Evolutionary conservation across 2,888 invertebrate species (phyloP).

Genomic region (Drosophila prolongata): DNA sequence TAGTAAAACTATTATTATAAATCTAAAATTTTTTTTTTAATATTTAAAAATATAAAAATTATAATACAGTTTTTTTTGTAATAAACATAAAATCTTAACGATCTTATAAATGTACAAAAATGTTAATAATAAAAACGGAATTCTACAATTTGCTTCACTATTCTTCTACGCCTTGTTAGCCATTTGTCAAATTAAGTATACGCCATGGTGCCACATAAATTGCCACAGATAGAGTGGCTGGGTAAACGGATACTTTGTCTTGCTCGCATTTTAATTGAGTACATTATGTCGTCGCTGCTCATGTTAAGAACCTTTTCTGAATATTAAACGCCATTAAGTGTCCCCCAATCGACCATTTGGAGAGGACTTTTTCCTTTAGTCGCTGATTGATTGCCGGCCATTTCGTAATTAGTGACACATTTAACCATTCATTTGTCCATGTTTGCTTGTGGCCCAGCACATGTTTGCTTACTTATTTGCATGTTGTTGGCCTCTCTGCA

Average conservation of each 20-base stretch:
- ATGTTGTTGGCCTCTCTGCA: conserved; percentile 17
- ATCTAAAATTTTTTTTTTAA: too few relatives aligned
- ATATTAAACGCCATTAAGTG: conserved; percentile 38
- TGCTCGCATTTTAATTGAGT: conserved; percentile 40
- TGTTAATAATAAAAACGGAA: too few relatives aligned
- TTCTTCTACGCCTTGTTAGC: conserved; percentile 12
- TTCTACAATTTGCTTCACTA: too few relatives aligned
- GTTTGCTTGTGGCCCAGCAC: conserved; percentile 22
- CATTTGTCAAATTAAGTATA: conserved; percentile 42
- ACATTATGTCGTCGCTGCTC: conserved; percentile 29
- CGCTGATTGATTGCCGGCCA: conserved; percentile 39
- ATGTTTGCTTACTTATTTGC: conserved; percentile 39
- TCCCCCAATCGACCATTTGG: conserved; percentile 36
- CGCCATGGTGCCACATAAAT: conserved; percentile 31
- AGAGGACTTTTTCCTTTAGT: conserved; percentile 12
- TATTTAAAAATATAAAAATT: too few relatives aligned
- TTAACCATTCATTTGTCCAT: conserved; percentile 32
- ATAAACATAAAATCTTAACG: too few relatives aligned
- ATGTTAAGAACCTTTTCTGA: conserved; percentile 35
- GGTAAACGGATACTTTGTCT: conserved; percentile 37
- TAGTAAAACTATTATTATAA: too few relatives aligned
- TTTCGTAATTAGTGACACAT: conserved; percentile 50
- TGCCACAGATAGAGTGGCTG: conserved; percentile 30
- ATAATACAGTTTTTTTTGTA: too few relatives aligned
- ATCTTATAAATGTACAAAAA: too few relatives aligned